Evolutionary conservation across 2,888 invertebrate species (phyloP).

Genomic region (Hedychridium roseum): DNA sequence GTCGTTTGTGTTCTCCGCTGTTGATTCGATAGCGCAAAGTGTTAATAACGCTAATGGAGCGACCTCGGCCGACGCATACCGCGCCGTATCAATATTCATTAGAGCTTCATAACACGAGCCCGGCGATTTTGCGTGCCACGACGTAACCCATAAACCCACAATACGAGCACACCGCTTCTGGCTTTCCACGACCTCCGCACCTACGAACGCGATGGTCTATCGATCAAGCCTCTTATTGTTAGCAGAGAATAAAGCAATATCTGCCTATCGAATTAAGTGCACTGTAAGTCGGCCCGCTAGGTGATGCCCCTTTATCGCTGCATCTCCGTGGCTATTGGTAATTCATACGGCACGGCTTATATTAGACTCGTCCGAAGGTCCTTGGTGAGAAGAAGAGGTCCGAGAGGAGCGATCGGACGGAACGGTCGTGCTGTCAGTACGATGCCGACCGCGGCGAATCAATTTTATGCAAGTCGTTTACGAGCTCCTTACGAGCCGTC

Average conservation of each 20-base stretch:
- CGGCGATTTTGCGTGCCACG: constrained; percentile 37
- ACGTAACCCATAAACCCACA: constrained; percentile 42
- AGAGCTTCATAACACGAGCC: constrained; percentile 39
- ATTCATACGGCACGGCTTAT: too few relatives aligned
- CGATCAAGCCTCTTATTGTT: not conserved
- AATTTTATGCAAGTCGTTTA: constrained; percentile 51
- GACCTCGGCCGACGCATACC: constrained; percentile 34
- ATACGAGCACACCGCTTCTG: constrained; percentile 10
- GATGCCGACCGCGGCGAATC: constrained; percentile 39
- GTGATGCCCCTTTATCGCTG: constrained; percentile 7
- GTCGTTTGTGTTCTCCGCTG: not conserved
- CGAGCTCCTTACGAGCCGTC: constrained; percentile 42
- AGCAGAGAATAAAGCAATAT: not conserved
- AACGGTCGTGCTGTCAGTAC: constrained; percentile 11
- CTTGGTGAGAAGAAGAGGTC: too few relatives aligned
- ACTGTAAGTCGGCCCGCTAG: too few relatives aligned
- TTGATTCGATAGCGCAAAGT: constrained; percentile 20
- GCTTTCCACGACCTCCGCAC: not conserved
- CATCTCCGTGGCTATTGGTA: too few relatives aligned
- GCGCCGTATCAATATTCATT: constrained; percentile 49
- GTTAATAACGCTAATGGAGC: constrained; percentile 49
- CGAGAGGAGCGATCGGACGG: too few relatives aligned
- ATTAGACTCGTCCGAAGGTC: too few relatives aligned
- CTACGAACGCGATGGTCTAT: not conserved
- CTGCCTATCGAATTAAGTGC: constrained; percentile 7